Percentiles rank a stretch among this genome's conserved stretches.
phyloP scores from a whole-genome alignment of 2,888 invertebrate species.

The Hololepta plana region DNA sequence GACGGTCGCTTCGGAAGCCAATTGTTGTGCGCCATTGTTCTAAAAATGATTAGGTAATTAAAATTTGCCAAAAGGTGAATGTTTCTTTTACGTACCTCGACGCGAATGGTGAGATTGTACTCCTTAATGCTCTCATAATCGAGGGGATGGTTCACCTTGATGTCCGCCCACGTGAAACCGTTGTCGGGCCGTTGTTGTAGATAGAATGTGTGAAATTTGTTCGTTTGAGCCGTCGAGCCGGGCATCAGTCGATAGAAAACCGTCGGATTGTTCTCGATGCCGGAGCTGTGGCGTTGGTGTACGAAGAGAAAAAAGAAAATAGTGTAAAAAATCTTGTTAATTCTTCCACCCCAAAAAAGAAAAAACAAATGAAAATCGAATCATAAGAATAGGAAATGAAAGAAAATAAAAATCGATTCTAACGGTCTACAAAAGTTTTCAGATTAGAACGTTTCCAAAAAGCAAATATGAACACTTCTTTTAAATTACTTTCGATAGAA shows the following conservation, averaged over 20 bases:
- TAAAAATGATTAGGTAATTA: slow-evolving; percentile 22
- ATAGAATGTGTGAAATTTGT: slow-evolving; percentile 90
- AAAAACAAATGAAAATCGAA: too few species aligned
- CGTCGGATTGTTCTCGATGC: slow-evolving; percentile 89
- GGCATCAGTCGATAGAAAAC: slow-evolving; percentile 93
- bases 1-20: slow-evolving; percentile 87
- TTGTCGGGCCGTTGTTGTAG: slow-evolving; percentile 86
- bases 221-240: slow-evolving; percentile 89
- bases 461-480: too few species aligned
- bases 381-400: too few species aligned
- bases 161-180: slow-evolving; percentile 88
- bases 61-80: slow-evolving; percentile 3
- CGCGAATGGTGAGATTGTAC: slow-evolving; percentile 88
- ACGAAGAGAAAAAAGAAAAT: slow-evolving; percentile 6
- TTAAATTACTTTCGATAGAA: too few species aligned
- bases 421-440: too few species aligned
- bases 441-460: too few species aligned
- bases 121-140: slow-evolving; percentile 92
- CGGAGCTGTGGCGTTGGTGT: slow-evolving; percentile 47
- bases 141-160: slow-evolving; percentile 88
- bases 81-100: slow-evolving; percentile 51
- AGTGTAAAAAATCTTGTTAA: too few species aligned
- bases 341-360: slow-evolving; percentile 14
- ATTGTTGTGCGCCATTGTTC: slow-evolving; percentile 91
- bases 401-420: too few species aligned